Percentiles rank a stretch among this genome's conserved stretches.
Evolutionary conservation across 92 coral and sea anemone species (phyloP).

Genomic region (Siderastrea radians): DNA sequence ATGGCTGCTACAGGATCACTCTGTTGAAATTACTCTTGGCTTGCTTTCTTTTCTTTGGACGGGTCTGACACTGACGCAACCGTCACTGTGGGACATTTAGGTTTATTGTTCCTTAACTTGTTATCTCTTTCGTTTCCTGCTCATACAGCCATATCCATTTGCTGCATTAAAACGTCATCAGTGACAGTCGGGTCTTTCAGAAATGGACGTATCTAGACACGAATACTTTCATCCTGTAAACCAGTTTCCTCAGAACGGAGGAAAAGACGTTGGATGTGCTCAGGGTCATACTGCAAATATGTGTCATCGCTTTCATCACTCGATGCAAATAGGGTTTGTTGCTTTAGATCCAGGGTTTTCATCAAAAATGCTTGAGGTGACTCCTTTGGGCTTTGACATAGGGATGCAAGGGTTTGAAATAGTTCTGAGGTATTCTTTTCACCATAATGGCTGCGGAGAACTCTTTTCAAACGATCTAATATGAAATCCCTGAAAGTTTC

Average conservation of each 20-base stretch:
- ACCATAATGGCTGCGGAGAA: conserved; percentile 62
- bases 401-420: conserved; percentile 55
- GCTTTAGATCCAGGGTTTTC: conserved; percentile 74
- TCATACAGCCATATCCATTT: conserved; percentile 60
- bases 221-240: conserved; percentile 65
- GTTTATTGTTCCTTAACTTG: conserved; percentile 52
- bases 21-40: conserved; percentile 18
- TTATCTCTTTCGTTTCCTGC: conserved; percentile 69
- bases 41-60: conserved; percentile 1
- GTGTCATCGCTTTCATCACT: conserved; percentile 42
- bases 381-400: conserved; percentile 65
- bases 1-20: conserved; percentile 48
- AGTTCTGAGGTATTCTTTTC: conserved; percentile 69
- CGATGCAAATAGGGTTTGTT: conserved; percentile 64
- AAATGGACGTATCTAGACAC: conserved; percentile 62
- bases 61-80: conserved; percentile 30
- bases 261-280: conserved; percentile 49
- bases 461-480: conserved; percentile 55
- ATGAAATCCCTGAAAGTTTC: conserved; percentile 57
- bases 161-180: conserved; percentile 44
- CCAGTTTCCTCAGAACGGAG: conserved; percentile 75
- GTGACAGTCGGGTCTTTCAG: conserved; percentile 60
- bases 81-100: conserved; percentile 45
- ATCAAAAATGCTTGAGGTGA: conserved; percentile 69
- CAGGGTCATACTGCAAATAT: conserved; percentile 49